Evolutionary conservation across 2,113 vertebrate species (phyloP).

Genomic region (Gallinago media): DNA sequence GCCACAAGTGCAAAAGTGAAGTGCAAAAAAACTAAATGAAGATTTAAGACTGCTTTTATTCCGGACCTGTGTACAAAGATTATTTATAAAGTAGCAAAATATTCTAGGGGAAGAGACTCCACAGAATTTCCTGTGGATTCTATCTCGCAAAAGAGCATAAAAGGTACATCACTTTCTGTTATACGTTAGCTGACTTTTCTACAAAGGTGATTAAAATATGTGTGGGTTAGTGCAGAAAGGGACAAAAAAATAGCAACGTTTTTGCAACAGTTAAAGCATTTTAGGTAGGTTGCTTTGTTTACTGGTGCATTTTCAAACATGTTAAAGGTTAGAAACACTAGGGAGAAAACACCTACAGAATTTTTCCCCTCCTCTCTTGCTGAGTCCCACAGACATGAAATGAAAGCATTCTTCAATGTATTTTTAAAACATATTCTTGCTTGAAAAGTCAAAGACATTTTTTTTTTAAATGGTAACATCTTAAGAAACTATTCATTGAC

Average conservation of each 20-base stretch:
- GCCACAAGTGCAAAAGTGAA: not conserved
- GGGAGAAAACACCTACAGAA: rapidly evolving
- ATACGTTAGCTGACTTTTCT: not conserved
- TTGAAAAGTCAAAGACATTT: not conserved
- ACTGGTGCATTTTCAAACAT: not conserved
- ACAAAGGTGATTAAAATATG: not conserved
- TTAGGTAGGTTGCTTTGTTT: not conserved
- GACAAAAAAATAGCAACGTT: not conserved
- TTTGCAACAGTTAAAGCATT: not conserved
- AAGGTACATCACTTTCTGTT: not conserved
- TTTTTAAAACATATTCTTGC: not conserved
- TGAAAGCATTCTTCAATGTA: not conserved
- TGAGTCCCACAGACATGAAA: not conserved
- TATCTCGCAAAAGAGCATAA: not conserved
- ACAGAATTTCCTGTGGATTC: not conserved
- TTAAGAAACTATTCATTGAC: not conserved
- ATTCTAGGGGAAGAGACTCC: not conserved
- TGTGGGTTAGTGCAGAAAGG: not conserved
- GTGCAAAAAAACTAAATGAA: not conserved
- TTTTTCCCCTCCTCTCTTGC: not conserved
- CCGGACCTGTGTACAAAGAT: not conserved
- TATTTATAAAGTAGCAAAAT: not conserved
- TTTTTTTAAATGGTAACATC: not conserved
- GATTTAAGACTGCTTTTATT: not conserved
- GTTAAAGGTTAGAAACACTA: not conserved